A percentile compares a stretch with the other conserved stretches of the same genome.
These are phyloP conservation scores for Morinoia aosen DNA, from an alignment of 2,888 invertebrate species.

Conservation along the genomic window DNA sequence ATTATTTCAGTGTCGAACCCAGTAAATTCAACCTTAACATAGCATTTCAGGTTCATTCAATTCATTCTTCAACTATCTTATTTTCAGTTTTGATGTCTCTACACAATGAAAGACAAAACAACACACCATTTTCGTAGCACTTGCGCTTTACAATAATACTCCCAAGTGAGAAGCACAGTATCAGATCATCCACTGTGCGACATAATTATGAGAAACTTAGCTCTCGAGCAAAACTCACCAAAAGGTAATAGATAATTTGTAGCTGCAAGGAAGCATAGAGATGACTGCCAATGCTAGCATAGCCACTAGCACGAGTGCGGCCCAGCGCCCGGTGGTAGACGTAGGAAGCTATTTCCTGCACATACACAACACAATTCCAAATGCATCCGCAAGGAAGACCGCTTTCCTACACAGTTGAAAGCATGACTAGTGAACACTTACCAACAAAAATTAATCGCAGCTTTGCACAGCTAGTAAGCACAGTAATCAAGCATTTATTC, in stretches of 20 bases:
- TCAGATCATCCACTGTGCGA: neutral
- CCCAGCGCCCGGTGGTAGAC: slow-evolving; percentile 15
- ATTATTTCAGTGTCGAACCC: neutral
- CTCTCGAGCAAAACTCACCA: neutral
- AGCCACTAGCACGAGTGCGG: neutral
- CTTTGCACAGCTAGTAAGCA: too few species aligned
- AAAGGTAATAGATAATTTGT: slow-evolving; percentile 41
- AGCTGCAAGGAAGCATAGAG: slow-evolving; percentile 31
- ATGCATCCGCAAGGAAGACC: too few species aligned
- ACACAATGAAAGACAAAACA: neutral
- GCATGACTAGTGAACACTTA: too few species aligned
- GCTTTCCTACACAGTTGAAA: too few species aligned
- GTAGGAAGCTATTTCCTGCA: slow-evolving; percentile 1
- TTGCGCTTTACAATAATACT: neutral
- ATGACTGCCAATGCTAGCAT: slow-evolving; percentile 18
- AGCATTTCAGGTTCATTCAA: neutral
- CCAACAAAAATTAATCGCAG: too few species aligned
- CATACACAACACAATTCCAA: neutral
- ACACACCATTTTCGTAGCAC: neutral
- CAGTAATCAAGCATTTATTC: too few species aligned
- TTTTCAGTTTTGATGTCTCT: neutral
- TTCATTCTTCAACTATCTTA: neutral
- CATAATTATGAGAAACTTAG: too few species aligned
- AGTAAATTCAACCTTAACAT: neutral
- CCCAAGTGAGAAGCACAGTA: neutral